Evolutionary conservation across 2,113 vertebrate genomes (phyloP).

Genomic region (Triplophysa siluroides): DNA sequence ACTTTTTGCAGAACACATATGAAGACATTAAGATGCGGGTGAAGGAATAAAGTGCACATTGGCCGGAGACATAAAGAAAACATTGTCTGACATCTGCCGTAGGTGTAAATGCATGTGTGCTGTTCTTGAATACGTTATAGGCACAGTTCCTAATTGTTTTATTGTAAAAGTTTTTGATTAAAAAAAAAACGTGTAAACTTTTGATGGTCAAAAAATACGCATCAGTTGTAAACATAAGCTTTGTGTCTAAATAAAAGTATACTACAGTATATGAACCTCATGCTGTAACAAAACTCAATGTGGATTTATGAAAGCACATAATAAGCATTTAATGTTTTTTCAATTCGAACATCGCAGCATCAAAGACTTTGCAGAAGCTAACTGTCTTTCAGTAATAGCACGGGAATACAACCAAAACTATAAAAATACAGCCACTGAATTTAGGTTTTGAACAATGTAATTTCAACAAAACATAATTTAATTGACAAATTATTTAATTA

Average conservation of each 20-base stretch:
- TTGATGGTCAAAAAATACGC: not conserved
- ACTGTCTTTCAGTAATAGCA: not conserved
- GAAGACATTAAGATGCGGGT: not conserved
- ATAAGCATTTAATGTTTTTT: not conserved
- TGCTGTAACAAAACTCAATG: not conserved
- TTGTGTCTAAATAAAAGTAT: not conserved
- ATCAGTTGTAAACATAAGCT: not conserved
- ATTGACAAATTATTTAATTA: not conserved
- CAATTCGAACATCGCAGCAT: not conserved
- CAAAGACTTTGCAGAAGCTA: conserved; percentile 6
- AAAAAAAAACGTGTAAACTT: not conserved
- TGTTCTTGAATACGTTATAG: too few relatives aligned
- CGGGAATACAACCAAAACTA: not conserved
- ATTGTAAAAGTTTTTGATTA: not conserved
- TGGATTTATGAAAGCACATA: not conserved
- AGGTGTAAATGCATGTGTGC: too few relatives aligned
- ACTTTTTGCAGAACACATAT: conserved; percentile 1
- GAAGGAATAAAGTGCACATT: not conserved
- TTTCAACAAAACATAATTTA: conserved; percentile 7
- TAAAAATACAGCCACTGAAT: not conserved
- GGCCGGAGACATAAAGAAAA: not conserved
- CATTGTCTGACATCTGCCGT: not conserved
- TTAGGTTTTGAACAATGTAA: not conserved
- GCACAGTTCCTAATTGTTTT: not conserved
- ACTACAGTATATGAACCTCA: not conserved